Evolutionary conservation across 1,140 invertebrate genomes (phyloP).

Genomic region (Lamellibrachia luymesi): DNA sequence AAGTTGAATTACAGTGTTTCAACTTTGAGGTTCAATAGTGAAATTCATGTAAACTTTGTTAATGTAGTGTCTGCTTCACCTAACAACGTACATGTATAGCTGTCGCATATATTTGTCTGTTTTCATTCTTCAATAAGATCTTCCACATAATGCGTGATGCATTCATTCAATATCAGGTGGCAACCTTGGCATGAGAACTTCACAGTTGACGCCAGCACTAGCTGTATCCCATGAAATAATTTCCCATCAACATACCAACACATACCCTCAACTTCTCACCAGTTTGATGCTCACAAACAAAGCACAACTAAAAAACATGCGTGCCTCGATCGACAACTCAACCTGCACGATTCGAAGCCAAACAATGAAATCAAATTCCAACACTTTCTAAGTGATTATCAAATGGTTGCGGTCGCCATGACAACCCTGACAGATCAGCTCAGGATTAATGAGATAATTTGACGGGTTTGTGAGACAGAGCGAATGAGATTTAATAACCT

Average conservation of each 20-base stretch:
- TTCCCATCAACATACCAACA: neutral
- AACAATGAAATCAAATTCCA: slow-evolving; percentile 1
- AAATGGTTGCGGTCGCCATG: neutral
- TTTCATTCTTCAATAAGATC: no score
- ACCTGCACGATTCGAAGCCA: neutral
- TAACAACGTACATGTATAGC: no score
- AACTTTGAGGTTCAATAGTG: neutral
- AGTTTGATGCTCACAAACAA: neutral
- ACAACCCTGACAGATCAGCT: neutral
- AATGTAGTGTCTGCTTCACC: neutral
- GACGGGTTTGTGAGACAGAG: neutral
- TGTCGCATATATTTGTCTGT: no score
- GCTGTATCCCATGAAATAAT: neutral
- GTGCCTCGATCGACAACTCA: neutral
- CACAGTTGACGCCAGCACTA: neutral
- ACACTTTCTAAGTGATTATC: slow-evolving; percentile 5
- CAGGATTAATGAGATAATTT: neutral
- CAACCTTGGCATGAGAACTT: neutral
- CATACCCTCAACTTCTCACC: neutral
- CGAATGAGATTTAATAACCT: slow-evolving; percentile 5
- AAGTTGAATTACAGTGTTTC: neutral
- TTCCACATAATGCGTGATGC: no score
- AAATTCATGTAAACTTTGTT: neutral
- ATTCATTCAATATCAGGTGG: neutral
- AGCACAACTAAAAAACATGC: neutral